These are phyloP conservation scores for Momotus momota DNA, from an alignment of 2,797 vertebrate species.

Conservation along the genomic window DNA sequence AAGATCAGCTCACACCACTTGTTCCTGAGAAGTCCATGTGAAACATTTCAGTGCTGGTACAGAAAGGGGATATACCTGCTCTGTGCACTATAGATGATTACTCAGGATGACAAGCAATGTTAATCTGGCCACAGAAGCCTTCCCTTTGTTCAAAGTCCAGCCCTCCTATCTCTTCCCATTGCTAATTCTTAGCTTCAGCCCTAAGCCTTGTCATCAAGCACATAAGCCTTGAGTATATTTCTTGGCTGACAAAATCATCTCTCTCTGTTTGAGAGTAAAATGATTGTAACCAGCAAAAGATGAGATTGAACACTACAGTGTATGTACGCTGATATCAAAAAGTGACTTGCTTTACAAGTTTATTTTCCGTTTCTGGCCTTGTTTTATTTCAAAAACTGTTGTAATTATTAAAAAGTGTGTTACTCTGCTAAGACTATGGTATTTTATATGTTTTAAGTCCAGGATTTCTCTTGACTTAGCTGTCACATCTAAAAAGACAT, in stretches of 20 bases:
- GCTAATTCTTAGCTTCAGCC: not conserved
- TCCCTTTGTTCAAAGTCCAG: not conserved
- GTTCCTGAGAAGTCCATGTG: not conserved
- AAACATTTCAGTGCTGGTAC: accelerated
- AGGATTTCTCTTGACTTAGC: not conserved
- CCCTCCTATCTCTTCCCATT: not conserved
- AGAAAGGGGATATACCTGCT: accelerated
- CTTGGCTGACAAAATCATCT: not conserved
- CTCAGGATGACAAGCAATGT: not conserved
- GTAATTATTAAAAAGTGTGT: not conserved
- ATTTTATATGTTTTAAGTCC: not conserved
- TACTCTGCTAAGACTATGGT: not conserved
- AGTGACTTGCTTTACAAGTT: not conserved
- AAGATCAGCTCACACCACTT: not conserved
- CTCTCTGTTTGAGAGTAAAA: not conserved
- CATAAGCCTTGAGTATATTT: not conserved
- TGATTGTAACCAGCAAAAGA: not conserved
- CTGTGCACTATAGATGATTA: not conserved
- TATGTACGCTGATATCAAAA: not conserved
- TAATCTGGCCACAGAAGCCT: not conserved
- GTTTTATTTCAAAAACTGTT: not conserved
- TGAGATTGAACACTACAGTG: not conserved
- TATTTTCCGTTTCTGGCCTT: not conserved
- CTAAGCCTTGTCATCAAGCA: not conserved
- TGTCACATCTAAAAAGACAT: not conserved